A percentile compares a stretch with the other conserved stretches of the same genome.
phyloP scores from a whole-genome alignment of 2,113 vertebrate genomes.

The Sinocyclocheilus maitianheensis region DNA sequence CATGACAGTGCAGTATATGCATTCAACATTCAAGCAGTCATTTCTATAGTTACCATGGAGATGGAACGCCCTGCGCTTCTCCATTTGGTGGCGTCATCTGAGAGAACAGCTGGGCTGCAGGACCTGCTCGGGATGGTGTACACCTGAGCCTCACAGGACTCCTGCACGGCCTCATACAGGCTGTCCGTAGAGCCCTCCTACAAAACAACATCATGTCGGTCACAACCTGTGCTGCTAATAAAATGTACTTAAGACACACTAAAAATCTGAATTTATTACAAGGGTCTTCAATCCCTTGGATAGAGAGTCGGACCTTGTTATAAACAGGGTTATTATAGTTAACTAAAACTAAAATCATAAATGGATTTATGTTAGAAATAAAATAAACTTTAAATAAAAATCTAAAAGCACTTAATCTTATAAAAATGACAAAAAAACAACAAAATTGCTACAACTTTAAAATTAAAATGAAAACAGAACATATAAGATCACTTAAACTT shows the following conservation, averaged over 20 bases:
- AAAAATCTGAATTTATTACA: background rate
- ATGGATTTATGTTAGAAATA: too few species aligned
- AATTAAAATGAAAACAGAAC: too few species aligned
- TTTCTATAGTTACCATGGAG: conserved; percentile 78
- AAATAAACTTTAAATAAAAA: too few species aligned
- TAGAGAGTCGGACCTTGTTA: background rate
- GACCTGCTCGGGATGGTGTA: conserved; percentile 61
- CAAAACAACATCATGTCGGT: conserved; percentile 34
- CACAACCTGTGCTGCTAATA: background rate
- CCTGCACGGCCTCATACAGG: conserved; percentile 85
- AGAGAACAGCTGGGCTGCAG: conserved; percentile 58
- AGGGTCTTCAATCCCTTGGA: background rate
- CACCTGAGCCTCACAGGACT: conserved; percentile 69
- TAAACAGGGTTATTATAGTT: too few species aligned
- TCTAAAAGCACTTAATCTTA: too few species aligned
- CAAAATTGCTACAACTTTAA: too few species aligned
- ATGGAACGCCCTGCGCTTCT: conserved; percentile 65
- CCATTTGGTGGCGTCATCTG: conserved; percentile 59
- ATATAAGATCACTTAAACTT: too few species aligned
- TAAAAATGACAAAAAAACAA: too few species aligned
- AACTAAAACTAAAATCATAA: too few species aligned
- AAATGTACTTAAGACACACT: background rate
- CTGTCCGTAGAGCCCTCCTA: conserved; percentile 94
- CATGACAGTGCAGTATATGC: background rate
- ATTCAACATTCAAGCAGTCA: background rate